These are phyloP conservation scores for Triops cancriformis DNA, from an alignment of 1,140 invertebrate genomes.

Conservation along the genomic window DNA sequence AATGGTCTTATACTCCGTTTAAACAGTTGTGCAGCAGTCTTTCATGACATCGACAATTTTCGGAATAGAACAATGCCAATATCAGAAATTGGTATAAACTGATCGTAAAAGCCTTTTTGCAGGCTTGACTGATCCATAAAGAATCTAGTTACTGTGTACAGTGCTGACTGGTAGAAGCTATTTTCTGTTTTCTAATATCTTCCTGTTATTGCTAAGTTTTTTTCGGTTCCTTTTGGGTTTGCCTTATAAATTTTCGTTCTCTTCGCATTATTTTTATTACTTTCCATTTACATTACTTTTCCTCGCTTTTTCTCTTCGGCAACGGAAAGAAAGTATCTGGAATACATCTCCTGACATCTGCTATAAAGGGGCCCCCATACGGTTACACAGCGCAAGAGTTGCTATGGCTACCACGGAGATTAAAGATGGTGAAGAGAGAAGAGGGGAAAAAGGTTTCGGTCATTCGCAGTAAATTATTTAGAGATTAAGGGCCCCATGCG, in stretches of 20 bases:
- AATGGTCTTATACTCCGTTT: too few species aligned
- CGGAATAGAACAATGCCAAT: too few species aligned
- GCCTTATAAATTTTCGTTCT: too few species aligned
- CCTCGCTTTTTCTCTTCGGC: neutral
- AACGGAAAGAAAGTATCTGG: neutral
- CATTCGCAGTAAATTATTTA: neutral
- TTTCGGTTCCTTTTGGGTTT: neutral
- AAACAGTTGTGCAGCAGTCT: too few species aligned
- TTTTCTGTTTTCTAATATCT: too few species aligned
- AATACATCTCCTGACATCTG: neutral
- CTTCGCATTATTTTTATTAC: neutral
- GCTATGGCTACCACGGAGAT: neutral
- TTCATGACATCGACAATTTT: too few species aligned
- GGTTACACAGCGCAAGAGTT: neutral
- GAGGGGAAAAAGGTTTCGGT: neutral
- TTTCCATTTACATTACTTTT: neutral
- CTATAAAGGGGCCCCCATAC: neutral
- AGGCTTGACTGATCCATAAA: too few species aligned
- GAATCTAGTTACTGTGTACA: too few species aligned
- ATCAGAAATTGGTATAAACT: too few species aligned
- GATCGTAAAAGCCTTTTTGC: too few species aligned
- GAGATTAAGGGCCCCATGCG: neutral
- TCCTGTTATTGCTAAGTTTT: too few species aligned
- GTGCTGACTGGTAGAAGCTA: too few species aligned
- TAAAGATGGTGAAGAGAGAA: neutral